Evolutionary conservation across 2,797 vertebrate species (phyloP).

Genomic region (Urophycis tenuis): DNA sequence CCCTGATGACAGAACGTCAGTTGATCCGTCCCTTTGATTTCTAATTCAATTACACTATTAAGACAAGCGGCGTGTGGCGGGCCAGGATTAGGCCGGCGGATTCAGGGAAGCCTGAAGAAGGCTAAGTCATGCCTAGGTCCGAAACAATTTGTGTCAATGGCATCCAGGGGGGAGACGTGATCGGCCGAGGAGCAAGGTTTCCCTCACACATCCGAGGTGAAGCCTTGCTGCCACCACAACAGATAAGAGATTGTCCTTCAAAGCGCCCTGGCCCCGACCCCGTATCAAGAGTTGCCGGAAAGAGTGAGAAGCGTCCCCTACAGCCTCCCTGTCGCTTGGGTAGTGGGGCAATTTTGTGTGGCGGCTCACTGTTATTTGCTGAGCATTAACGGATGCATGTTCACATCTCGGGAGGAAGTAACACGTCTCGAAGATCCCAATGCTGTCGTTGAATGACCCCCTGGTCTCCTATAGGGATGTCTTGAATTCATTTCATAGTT

Average conservation of each 20-base stretch:
- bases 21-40: slow-evolving; percentile 53
- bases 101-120: slow-evolving; percentile 53
- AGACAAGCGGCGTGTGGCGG: slow-evolving; percentile 37
- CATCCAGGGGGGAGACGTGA: slow-evolving; percentile 46
- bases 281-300: not conserved
- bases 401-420: not conserved
- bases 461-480: not conserved
- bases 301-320: not conserved
- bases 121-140: slow-evolving; percentile 59
- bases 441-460: not conserved
- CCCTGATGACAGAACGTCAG: slow-evolving; percentile 40
- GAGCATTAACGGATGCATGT: not conserved
- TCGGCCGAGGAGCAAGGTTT: slow-evolving; percentile 11
- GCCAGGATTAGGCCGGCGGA: slow-evolving; percentile 58
- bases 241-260: not conserved
- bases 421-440: not conserved
- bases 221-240: not conserved
- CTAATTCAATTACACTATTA: slow-evolving; percentile 64
- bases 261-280: not conserved
- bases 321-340: not conserved
- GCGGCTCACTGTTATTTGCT: not conserved
- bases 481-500: not conserved
- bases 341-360: not conserved
- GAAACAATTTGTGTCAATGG: slow-evolving; percentile 63
- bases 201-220: slow-evolving; percentile 4